These are phyloP conservation scores for Chauna torquata DNA, from an alignment of 2,113 vertebrate genomes.

Conservation along the genomic window DNA sequence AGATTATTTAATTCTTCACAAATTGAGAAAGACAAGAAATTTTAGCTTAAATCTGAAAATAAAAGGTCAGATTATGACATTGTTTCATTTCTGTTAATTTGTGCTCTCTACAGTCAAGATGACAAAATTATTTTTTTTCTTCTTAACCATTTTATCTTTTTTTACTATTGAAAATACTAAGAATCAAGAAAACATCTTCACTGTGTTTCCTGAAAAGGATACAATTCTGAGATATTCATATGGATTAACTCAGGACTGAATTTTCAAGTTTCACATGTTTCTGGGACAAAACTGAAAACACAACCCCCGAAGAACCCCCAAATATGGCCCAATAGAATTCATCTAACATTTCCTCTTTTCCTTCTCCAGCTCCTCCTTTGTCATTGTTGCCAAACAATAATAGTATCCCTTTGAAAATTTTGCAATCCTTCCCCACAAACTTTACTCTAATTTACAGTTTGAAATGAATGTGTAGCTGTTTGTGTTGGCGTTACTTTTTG, in stretches of 20 bases:
- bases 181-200: neutral
- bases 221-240: neutral
- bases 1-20: neutral
- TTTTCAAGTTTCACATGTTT: neutral
- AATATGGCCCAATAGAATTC: neutral
- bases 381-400: neutral
- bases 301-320: neutral
- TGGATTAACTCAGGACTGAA: neutral
- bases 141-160: neutral
- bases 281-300: fast-evolving
- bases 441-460: too few relatives aligned
- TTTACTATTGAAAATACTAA: neutral
- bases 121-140: neutral
- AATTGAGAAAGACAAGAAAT: neutral
- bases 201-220: neutral
- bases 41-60: neutral
- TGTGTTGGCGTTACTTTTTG: neutral
- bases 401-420: neutral
- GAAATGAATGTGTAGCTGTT: neutral
- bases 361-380: neutral
- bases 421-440: too few relatives aligned
- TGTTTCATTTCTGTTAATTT: neutral
- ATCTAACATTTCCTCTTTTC: neutral
- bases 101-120: neutral
- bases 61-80: neutral